Percentiles rank a stretch among this genome's conserved stretches.
Evolutionary conservation across 2,888 invertebrate genomes (phyloP).

Genomic region (Bellardia bayeri): DNA sequence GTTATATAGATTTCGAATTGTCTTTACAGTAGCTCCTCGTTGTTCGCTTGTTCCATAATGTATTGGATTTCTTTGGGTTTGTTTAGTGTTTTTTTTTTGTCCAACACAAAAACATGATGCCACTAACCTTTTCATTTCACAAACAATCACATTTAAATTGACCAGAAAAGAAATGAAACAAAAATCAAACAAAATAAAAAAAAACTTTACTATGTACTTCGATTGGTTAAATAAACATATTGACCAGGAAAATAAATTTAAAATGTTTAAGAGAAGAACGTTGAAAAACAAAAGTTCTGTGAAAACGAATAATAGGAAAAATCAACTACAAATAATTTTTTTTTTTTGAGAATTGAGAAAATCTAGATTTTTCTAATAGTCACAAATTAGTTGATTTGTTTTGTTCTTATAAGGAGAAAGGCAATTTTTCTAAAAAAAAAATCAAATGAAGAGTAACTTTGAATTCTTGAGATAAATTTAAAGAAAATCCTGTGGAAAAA

Average conservation of each 20-base stretch:
- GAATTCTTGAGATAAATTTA: too few relatives aligned
- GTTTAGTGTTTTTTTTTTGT: not conserved
- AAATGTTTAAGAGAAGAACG: not conserved
- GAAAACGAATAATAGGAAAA: not conserved
- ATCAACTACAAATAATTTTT: not conserved
- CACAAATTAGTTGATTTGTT: not conserved
- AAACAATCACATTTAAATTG: constrained; percentile 43
- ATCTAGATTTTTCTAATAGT: not conserved
- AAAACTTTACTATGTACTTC: constrained; percentile 8
- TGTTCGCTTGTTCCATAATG: constrained; percentile 2
- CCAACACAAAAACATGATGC: constrained; percentile 31
- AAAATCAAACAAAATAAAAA: constrained; percentile 10
- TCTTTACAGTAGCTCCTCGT: not conserved
- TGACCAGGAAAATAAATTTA: constrained; percentile 6
- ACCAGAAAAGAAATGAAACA: constrained; percentile 41
- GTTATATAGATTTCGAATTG: not conserved
- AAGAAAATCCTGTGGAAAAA: too few relatives aligned
- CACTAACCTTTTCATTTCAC: constrained; percentile 44
- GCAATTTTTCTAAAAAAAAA: too few relatives aligned
- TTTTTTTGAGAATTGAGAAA: not conserved
- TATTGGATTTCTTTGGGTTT: constrained; percentile 29
- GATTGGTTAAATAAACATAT: constrained; percentile 22
- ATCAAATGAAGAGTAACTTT: too few relatives aligned
- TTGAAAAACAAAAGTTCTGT: not conserved
- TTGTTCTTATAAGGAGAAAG: too few relatives aligned